phyloP scores from a whole-genome alignment of 2,113 vertebrate species.

The Catharus minimus region DNA sequence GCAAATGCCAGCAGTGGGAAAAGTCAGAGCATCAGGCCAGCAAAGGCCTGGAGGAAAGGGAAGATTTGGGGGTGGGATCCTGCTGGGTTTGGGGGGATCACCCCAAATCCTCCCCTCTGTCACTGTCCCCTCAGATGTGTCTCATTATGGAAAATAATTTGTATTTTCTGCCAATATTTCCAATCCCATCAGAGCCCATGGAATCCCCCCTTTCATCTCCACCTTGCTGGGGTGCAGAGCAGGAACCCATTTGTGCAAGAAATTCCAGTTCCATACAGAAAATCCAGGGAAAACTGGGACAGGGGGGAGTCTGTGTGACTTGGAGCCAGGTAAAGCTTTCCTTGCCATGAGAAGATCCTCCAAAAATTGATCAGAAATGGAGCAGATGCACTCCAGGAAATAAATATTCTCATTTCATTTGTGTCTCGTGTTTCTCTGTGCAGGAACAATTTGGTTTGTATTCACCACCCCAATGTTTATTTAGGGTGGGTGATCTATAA shows the following conservation, averaged over 20 bases:
- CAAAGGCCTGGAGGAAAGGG: slow-evolving; percentile 63
- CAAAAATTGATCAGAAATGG: not conserved
- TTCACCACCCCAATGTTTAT: not conserved
- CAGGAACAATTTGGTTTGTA: not conserved
- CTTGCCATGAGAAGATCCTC: not conserved
- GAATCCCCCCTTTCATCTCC: not conserved
- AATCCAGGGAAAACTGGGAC: not conserved
- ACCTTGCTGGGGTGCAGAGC: not conserved
- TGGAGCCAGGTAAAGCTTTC: not conserved
- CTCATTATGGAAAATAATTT: not conserved
- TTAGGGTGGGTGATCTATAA: not conserved
- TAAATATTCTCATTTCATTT: not conserved
- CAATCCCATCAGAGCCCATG: not conserved
- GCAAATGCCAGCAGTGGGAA: slow-evolving; percentile 58
- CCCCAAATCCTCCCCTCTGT: not conserved
- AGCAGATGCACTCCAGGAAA: not conserved
- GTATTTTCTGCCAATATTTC: not conserved
- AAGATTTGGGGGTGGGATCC: slow-evolving; percentile 55
- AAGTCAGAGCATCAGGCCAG: slow-evolving; percentile 61
- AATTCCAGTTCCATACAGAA: not conserved
- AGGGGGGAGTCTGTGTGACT: not conserved
- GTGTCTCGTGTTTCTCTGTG: not conserved
- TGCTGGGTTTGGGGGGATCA: not conserved
- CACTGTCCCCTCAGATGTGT: not conserved
- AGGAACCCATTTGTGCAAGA: rapidly evolving